Base-by-base conservation (phyloP, 2,797 vertebrate genomes). In the Balearica regulorum region DNA sequence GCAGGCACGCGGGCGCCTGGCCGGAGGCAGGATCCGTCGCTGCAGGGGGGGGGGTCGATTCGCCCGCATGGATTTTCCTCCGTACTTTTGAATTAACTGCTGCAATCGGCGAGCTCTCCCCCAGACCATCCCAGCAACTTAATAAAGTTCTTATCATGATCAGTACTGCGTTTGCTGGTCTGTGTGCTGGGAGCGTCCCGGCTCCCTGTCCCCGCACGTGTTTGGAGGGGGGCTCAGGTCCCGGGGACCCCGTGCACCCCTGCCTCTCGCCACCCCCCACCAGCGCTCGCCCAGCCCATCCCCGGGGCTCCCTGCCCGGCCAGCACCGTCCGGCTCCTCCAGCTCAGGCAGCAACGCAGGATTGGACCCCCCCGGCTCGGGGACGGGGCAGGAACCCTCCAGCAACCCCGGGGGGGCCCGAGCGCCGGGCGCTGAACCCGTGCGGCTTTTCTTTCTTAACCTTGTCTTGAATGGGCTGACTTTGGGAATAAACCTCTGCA, bases 341-440 rank as follows among this genome's bases (percentile, higher is more conserved):
- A 13, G 35, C 35, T 43, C 35, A 3, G 1, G 17, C 54, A 10
- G 41, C 20, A 48, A 5, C 1, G 1, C 4, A 2, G 62, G 62
- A 13, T 5, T 19, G 21, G 41, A 26, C 35, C 64, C 73, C 73
- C 49, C n/a, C 15, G 8, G 58, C n/a, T 16, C 1, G 1, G 43
- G 53, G 39, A 33, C 37, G 41, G 48, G 13, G 9, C 44, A n/a
- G 49, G 29, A 60, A 73, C 61, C 68, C 60, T 15, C 75, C 7
- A 4, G 39, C 65, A 76, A 43, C 62, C 46, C 37, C 5, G 0
- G 9, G 18, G 43, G 1, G 0, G 33, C n/a, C n/a, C 5, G 3
- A 33, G 53, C 71, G 8, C 69, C 29, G 1, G 1, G 9, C 1
- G 0, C 51, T 15, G 43, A 82, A 22, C 53, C 24, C 0, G 0